These are phyloP conservation scores for Dreissena polymorpha DNA, from an alignment of 1,140 invertebrate genomes.

Conservation along the genomic window DNA sequence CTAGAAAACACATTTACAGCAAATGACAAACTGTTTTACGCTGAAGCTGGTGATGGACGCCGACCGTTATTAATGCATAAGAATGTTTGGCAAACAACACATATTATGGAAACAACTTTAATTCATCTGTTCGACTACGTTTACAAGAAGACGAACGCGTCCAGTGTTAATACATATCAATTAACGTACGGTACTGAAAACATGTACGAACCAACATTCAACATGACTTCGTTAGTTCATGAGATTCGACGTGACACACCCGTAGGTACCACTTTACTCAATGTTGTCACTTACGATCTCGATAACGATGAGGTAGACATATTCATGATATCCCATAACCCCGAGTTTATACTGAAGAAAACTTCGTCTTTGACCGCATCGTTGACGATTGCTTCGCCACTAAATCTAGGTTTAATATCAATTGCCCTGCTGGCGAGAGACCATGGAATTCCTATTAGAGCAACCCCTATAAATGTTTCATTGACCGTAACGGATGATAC, in stretches of 20 bases:
- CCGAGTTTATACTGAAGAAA: background rate
- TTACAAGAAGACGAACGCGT: background rate
- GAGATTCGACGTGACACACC: background rate
- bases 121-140: slow-evolving; percentile 51
- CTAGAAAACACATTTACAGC: slow-evolving; percentile 46
- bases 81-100: slow-evolving; percentile 57
- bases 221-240: background rate
- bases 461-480: background rate
- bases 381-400: background rate
- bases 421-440: slow-evolving; percentile 7
- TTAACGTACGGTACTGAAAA: slow-evolving; percentile 32
- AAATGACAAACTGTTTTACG: slow-evolving; percentile 12
- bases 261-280: background rate
- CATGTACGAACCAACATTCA: slow-evolving; percentile 19
- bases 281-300: slow-evolving; percentile 7
- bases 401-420: background rate
- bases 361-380: background rate
- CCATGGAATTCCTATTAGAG: slow-evolving; percentile 7
- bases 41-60: slow-evolving; percentile 1
- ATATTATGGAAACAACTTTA: slow-evolving; percentile 26
- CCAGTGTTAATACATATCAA: background rate
- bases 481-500: background rate
- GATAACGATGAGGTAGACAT: slow-evolving; percentile 20
- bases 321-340: background rate
- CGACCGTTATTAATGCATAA: slow-evolving; percentile 35